Conservation (phyloP, 2,797 vertebrate genomes). For the Nannoperca australis region DNA sequence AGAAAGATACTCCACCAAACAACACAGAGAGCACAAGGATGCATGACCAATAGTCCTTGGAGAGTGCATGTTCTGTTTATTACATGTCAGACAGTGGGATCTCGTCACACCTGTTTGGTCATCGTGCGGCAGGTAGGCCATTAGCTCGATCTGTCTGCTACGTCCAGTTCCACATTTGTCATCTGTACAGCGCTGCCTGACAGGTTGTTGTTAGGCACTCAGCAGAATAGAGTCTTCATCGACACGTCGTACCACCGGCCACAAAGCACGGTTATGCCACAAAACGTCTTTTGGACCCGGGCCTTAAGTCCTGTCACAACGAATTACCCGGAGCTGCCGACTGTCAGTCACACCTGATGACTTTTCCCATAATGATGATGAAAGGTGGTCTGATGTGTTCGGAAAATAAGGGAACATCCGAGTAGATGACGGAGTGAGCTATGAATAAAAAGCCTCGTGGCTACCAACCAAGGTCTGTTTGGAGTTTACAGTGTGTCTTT, state of each 20-base stretch:
- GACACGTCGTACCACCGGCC: slow-evolving; percentile 12
- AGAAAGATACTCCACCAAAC: neutral
- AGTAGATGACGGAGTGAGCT: slow-evolving; percentile 24
- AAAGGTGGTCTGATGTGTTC: slow-evolving; percentile 41
- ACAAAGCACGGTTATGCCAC: slow-evolving; percentile 33
- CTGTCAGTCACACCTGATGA: slow-evolving; percentile 13
- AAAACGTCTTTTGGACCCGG: slow-evolving; percentile 21
- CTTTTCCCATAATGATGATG: slow-evolving; percentile 29
- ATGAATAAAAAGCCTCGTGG: slow-evolving; percentile 52
- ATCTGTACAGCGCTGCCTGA: slow-evolving; percentile 5
- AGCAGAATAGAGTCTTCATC: slow-evolving; percentile 50
- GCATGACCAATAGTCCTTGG: neutral
- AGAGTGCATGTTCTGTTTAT: neutral
- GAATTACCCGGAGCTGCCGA: slow-evolving; percentile 31
- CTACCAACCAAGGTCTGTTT: slow-evolving; percentile 37
- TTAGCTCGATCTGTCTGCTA: slow-evolving; percentile 24
- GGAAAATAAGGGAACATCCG: slow-evolving; percentile 37
- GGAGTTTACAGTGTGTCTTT: slow-evolving; percentile 40
- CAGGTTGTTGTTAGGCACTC: slow-evolving; percentile 48
- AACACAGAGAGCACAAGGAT: neutral
- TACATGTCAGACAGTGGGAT: neutral
- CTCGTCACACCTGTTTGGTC: slow-evolving; percentile 21
- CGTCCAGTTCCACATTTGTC: slow-evolving; percentile 26
- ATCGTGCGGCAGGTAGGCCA: neutral
- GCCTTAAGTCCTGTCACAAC: slow-evolving; percentile 23